phyloP scores from a whole-genome alignment of 2,888 invertebrate genomes.

The Melikaiella ostensackeni region DNA sequence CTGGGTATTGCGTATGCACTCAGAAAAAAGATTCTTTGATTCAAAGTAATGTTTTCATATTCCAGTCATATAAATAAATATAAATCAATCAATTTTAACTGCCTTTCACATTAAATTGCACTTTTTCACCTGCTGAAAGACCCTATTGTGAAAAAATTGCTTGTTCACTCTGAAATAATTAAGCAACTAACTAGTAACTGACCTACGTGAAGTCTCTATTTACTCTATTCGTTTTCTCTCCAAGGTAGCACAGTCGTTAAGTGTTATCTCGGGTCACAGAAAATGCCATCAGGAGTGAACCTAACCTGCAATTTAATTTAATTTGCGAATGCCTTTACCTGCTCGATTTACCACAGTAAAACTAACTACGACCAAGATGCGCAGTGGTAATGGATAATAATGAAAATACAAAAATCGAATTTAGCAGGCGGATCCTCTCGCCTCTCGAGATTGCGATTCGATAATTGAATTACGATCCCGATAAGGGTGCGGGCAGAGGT shows the following conservation, averaged over 20 bases:
- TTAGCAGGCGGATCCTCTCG: background rate
- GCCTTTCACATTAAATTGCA: too few relatives aligned
- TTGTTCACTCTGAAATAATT: background rate
- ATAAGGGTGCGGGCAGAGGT: background rate
- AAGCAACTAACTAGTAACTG: background rate
- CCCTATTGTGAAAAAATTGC: background rate
- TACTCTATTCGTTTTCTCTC: background rate
- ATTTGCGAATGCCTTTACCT: background rate
- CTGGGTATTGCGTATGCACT: too few relatives aligned
- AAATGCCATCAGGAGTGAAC: background rate
- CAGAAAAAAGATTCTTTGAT: too few relatives aligned
- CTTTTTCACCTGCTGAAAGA: too few relatives aligned
- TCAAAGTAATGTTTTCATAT: too few relatives aligned
- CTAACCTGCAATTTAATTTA: slow-evolving; percentile 26
- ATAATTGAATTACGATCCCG: slow-evolving; percentile 27
- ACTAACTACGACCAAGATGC: slow-evolving; percentile 31
- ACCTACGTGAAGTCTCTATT: background rate
- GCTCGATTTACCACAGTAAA: slow-evolving; percentile 17
- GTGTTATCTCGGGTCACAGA: background rate
- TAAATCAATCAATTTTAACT: too few relatives aligned
- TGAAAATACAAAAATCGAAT: slow-evolving; percentile 33
- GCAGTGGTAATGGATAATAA: slow-evolving; percentile 29
- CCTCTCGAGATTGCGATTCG: slow-evolving; percentile 22
- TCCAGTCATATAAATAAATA: too few relatives aligned
- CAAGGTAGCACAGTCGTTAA: background rate